Percentiles rank a stretch among this genome's conserved stretches.
phyloP scores from a whole-genome alignment of 2,113 vertebrate genomes.

The Oenanthe oenanthe region DNA sequence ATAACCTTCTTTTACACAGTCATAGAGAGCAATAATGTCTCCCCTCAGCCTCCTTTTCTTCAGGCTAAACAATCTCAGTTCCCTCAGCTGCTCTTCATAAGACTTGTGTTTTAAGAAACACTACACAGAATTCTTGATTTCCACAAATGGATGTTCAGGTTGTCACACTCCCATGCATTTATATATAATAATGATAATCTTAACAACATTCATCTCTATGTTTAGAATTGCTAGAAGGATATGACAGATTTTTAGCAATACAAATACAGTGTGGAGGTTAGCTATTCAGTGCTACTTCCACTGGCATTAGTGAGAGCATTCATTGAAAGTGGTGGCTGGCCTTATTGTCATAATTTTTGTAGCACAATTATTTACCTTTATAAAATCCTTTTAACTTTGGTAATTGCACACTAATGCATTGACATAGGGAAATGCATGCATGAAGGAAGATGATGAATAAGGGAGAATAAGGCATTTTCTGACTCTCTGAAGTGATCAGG shows the following conservation, averaged over 20 bases:
- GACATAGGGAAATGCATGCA: not conserved
- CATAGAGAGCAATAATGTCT: not conserved
- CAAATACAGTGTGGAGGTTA: not conserved
- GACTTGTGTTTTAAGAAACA: not conserved
- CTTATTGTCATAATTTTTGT: not conserved
- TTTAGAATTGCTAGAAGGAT: not conserved
- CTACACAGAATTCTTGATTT: not conserved
- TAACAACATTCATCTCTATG: not conserved
- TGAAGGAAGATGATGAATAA: not conserved
- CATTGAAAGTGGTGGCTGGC: not conserved
- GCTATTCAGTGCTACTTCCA: not conserved
- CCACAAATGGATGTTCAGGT: not conserved
- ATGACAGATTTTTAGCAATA: not conserved
- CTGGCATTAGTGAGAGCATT: not conserved
- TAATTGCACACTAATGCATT: not conserved
- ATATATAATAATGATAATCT: not conserved
- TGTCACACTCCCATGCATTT: not conserved
- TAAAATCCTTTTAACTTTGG: not conserved
- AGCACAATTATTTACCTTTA: not conserved
- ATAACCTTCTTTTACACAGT: not conserved
- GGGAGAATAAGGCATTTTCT: not conserved
- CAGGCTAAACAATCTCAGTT: not conserved
- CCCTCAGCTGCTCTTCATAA: not conserved
- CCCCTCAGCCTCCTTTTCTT: not conserved
- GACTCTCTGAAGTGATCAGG: not conserved